These are phyloP conservation scores for Macrophya alboannulata DNA, from an alignment of 2,888 invertebrate species.

Conservation along the genomic window DNA sequence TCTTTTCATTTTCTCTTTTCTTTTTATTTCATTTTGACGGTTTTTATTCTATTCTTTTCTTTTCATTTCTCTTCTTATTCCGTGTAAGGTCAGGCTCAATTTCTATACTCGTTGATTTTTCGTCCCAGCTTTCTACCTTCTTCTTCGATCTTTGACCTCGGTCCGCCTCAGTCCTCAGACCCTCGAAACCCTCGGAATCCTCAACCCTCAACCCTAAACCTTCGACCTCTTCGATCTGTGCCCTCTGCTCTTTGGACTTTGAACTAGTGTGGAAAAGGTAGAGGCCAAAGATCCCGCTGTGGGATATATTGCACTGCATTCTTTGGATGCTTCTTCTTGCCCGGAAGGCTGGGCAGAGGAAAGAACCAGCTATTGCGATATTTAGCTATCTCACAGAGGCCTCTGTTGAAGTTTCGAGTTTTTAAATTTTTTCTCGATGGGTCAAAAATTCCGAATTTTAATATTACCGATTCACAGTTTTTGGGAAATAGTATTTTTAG, in stretches of 20 bases:
- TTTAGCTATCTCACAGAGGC: neutral
- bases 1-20: neutral
- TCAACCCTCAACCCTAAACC: neutral
- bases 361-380: neutral
- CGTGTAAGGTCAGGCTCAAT: constrained; percentile 11
- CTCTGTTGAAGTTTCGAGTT: too few species aligned
- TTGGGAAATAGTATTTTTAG: neutral
- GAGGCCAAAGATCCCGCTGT: neutral
- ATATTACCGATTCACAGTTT: neutral
- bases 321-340: constrained; percentile 20
- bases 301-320: constrained; percentile 22
- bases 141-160: constrained; percentile 27
- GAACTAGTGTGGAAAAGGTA: neutral
- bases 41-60: neutral
- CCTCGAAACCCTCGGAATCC: constrained; percentile 10
- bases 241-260: neutral
- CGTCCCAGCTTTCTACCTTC: constrained; percentile 2
- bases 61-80: neutral
- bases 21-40: too few species aligned
- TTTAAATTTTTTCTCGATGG: neutral
- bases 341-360: neutral
- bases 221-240: neutral
- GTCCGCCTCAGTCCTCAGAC: neutral
- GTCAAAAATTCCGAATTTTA: neutral
- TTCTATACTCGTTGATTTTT: neutral